phyloP scores from a whole-genome alignment of 2,113 vertebrate species.

The Paratilapia polleni region DNA sequence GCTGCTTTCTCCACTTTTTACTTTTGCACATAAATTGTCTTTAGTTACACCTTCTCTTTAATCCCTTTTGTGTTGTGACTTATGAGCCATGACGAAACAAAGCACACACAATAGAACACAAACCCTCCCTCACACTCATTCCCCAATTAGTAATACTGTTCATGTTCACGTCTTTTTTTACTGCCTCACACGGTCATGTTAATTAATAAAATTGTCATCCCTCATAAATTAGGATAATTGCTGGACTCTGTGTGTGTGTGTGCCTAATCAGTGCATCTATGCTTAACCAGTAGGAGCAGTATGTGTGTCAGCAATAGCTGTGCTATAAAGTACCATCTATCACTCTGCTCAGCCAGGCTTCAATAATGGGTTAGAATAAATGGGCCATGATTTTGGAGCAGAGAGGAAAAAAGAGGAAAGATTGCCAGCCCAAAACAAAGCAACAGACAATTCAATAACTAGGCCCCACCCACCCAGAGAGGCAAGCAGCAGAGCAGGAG shows the following conservation, averaged over 20 bases:
- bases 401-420: constrained; percentile 36
- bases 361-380: constrained; percentile 80
- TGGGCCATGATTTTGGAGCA: constrained; percentile 75
- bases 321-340: constrained; percentile 73
- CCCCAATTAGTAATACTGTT: constrained; percentile 60
- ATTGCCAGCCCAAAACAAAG: constrained; percentile 65
- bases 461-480: constrained; percentile 57
- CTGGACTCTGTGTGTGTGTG: constrained; percentile 13
- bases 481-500: constrained; percentile 50
- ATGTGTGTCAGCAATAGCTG: constrained; percentile 65
- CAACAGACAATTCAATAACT: constrained; percentile 65
- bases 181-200: constrained; percentile 42
- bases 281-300: constrained; percentile 28
- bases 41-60: constrained; percentile 6
- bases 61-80: constrained; percentile 34
- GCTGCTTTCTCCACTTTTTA: constrained; percentile 14
- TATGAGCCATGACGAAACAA: constrained; percentile 48
- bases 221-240: constrained; percentile 75
- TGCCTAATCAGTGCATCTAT: constrained; percentile 35
- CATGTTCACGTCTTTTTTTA: constrained; percentile 61
- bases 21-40: constrained; percentile 8
- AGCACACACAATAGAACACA: constrained; percentile 50
- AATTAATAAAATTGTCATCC: constrained; percentile 72
- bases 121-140: constrained; percentile 31
- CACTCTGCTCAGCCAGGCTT: constrained; percentile 74